These are phyloP conservation scores for Melanostoma scalare DNA, from an alignment of 2,888 invertebrate genomes.

Conservation along the genomic window DNA sequence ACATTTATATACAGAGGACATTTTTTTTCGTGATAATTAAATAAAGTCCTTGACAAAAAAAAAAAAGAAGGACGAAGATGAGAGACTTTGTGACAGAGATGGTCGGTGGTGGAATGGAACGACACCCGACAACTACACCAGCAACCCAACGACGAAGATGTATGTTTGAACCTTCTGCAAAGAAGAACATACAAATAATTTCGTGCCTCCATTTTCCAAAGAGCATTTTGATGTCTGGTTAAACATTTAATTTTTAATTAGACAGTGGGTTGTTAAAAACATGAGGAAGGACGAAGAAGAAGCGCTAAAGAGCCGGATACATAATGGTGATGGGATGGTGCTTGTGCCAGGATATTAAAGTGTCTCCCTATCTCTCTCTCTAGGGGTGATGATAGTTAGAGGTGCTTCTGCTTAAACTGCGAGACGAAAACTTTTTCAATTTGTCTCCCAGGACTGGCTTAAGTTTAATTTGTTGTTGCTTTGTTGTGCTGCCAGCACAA, in stretches of 20 bases:
- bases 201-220: conserved; percentile 31
- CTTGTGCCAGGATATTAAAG: conserved; percentile 41
- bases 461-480: conserved; percentile 33
- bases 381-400: conserved; percentile 12
- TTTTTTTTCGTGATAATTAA: conserved; percentile 67
- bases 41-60: conserved; percentile 65
- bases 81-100: conserved; percentile 32
- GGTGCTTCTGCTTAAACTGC: conserved; percentile 53
- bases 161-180: background rate
- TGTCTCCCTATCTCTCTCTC: conserved; percentile 18
- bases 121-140: too few relatives aligned
- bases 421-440: conserved; percentile 52
- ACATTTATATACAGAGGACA: conserved; percentile 54
- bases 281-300: conserved; percentile 9
- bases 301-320: conserved; percentile 1
- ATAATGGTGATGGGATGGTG: background rate
- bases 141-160: background rate
- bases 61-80: conserved; percentile 42
- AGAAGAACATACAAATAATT: conserved; percentile 3
- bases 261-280: conserved; percentile 48
- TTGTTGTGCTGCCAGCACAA: conserved; percentile 11
- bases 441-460: conserved; percentile 25
- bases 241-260: conserved; percentile 73
- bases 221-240: conserved; percentile 69
- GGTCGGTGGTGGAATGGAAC: conserved; percentile 6